Conservation (phyloP, 1,140 invertebrate genomes). For the Trachymyrmex septentrionalis region DNA sequence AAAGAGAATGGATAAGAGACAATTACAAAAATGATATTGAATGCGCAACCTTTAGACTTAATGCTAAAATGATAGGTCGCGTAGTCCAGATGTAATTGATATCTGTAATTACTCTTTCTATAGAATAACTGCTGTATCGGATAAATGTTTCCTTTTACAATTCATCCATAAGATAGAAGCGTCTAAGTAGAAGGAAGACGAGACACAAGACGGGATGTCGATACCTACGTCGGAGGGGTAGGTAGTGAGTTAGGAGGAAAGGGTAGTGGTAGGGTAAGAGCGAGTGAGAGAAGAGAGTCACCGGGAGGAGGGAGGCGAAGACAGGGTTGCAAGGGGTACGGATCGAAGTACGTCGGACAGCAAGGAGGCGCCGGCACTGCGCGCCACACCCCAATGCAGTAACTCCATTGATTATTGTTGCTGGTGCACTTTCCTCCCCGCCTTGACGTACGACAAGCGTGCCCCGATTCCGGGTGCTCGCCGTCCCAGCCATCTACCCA, state of each 20-base stretch:
- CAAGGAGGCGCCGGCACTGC: constrained; percentile 82
- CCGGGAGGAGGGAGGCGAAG: constrained; percentile 49
- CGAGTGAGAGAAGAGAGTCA: constrained; percentile 37
- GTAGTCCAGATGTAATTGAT: constrained; percentile 3
- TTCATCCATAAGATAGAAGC: constrained; percentile 40
- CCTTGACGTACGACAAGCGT: constrained; percentile 72
- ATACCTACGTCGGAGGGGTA: constrained; percentile 64
- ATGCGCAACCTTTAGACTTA: neutral
- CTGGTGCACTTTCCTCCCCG: constrained; percentile 78
- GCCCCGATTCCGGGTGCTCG: constrained; percentile 65
- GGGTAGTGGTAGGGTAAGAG: constrained; percentile 45
- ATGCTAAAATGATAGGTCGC: neutral
- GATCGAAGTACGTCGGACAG: constrained; percentile 83
- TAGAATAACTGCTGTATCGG: neutral
- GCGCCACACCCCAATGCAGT: constrained; percentile 84
- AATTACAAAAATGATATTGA: neutral
- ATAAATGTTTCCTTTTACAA: constrained; percentile 21
- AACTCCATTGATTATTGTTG: constrained; percentile 84
- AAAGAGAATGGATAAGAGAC: neutral
- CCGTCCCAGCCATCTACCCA: constrained; percentile 39
- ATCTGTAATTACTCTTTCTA: constrained; percentile 24
- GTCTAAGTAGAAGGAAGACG: constrained; percentile 67
- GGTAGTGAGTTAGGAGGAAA: constrained; percentile 47
- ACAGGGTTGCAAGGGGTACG: constrained; percentile 80
- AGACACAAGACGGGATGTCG: constrained; percentile 73